Base-by-base conservation (phyloP, 2,113 vertebrate species). In the Ophthalmolycus amberensis region DNA sequence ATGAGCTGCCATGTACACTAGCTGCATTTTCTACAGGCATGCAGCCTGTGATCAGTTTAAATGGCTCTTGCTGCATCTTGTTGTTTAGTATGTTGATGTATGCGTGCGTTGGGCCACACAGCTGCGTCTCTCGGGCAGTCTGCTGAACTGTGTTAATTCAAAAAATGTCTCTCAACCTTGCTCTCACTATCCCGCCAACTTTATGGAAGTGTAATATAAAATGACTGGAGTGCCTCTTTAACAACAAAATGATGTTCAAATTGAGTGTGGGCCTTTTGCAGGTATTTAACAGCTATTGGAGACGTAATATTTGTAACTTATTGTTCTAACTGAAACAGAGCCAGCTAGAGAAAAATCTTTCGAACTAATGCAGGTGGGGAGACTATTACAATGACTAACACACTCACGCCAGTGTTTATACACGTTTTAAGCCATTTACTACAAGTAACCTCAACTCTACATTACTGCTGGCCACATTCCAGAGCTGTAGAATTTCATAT, bases 371-470 rank as follows among this genome's bases (percentile, higher is more conserved):
- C 1, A 2, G 8, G 9, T 40, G 8, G 38, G 38, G 8, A 40
- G 37, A 38, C 37, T 16, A 20, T 50, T 18, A 22, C 16, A 22
- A 16, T 22, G 20, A 20, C 50, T 16, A 52, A 52, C 48, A 52
- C 48, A 20, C 18, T 20, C 6, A 25, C 34, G 9, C 5, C 5
- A 27, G 40, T 54, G 62, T 67, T 60, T 50, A 50, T 15, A 20
- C 38, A 9, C 20, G 42, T 67, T 78, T 34, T n/a, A 60, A 42
- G 4, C 25, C 73, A 71, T 65, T 71, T 22, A 64, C 15, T n/a
- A 27, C 25, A 27, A 54, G 62, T 67, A 25, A 52, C 6, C 12
- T 72, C 50, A 14, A 59, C 32, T 71, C 22, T 40, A 77, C 34
- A 63, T 48, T 0, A 29, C 18, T 44, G 34, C 32, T 66, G 16